Evolutionary conservation across 2,888 invertebrate genomes (phyloP).

Genomic region (Sinopyrophorus schimmeli): DNA sequence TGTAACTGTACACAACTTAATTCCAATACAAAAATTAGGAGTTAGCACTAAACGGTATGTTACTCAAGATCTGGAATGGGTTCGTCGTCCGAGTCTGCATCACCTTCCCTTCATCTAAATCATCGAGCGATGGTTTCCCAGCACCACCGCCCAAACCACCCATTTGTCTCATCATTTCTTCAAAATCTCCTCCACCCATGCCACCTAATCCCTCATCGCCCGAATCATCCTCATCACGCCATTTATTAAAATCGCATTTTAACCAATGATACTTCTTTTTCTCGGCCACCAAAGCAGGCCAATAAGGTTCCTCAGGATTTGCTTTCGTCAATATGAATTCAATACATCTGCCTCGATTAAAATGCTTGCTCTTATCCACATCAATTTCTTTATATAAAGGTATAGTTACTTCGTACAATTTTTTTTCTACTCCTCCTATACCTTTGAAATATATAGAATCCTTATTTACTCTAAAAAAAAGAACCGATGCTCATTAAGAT

Average conservation of each 20-base stretch:
- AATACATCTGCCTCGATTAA: constrained; percentile 74
- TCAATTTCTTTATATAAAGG: constrained; percentile 81
- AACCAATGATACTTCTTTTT: constrained; percentile 91
- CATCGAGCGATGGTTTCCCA: constrained; percentile 73
- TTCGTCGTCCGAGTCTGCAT: constrained; percentile 79
- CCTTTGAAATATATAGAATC: constrained; percentile 82
- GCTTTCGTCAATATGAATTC: constrained; percentile 73
- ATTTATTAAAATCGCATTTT: constrained; percentile 97
- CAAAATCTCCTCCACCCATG: constrained; percentile 61
- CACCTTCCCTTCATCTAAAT: constrained; percentile 64
- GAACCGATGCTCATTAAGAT: constrained; percentile 6
- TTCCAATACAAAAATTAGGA: constrained; percentile 15
- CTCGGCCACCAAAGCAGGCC: constrained; percentile 86
- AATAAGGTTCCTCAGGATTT: constrained; percentile 73
- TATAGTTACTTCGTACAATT: constrained; percentile 85
- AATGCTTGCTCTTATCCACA: constrained; percentile 74
- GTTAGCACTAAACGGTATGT: constrained; percentile 22
- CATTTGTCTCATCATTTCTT: constrained; percentile 77
- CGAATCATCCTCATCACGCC: constrained; percentile 96
- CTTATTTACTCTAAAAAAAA: constrained; percentile 66
- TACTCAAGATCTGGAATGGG: constrained; percentile 75
- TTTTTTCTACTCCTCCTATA: constrained; percentile 79
- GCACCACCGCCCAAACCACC: constrained; percentile 61
- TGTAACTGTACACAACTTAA: constrained; percentile 13
- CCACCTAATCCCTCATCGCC: constrained; percentile 71